Evolutionary conservation across 1,140 invertebrate species (phyloP).

Genomic region (Cydia pomonella): DNA sequence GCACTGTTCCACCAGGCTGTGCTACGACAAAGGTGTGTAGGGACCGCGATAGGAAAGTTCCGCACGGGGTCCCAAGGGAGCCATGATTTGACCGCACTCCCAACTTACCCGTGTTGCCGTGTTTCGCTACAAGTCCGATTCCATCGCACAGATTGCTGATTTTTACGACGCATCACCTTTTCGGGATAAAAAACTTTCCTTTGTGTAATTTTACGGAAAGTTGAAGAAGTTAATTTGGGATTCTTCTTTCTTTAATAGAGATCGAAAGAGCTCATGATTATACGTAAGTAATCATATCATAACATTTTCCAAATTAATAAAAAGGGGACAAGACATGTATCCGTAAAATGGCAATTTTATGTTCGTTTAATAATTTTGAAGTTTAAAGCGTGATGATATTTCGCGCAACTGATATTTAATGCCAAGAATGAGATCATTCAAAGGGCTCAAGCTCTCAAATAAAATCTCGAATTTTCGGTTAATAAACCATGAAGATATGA

Average conservation of each 20-base stretch:
- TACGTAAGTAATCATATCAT: no score
- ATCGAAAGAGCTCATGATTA: no score
- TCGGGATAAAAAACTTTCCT: background rate
- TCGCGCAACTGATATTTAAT: background rate
- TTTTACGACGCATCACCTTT: slow-evolving; percentile 38
- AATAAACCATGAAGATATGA: background rate
- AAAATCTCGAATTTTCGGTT: background rate
- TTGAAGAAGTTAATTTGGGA: no score
- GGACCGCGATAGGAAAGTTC: slow-evolving; percentile 46
- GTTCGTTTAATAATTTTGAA: background rate
- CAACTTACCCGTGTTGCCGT: slow-evolving; percentile 50
- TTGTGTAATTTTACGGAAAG: background rate
- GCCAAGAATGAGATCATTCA: background rate
- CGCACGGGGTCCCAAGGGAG: slow-evolving; percentile 49
- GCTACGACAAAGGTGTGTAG: slow-evolving; percentile 35
- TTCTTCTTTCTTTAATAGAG: no score
- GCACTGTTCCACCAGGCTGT: slow-evolving; percentile 10
- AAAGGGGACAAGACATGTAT: no score
- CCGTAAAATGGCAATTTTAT: background rate
- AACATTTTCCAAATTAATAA: no score
- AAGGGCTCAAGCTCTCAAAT: background rate
- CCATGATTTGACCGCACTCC: slow-evolving; percentile 65
- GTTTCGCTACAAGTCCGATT: slow-evolving; percentile 44
- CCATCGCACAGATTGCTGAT: slow-evolving; percentile 42
- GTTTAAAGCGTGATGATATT: background rate